phyloP scores from a whole-genome alignment of 2,797 vertebrate genomes.

The Philypnodon macrostomus region DNA sequence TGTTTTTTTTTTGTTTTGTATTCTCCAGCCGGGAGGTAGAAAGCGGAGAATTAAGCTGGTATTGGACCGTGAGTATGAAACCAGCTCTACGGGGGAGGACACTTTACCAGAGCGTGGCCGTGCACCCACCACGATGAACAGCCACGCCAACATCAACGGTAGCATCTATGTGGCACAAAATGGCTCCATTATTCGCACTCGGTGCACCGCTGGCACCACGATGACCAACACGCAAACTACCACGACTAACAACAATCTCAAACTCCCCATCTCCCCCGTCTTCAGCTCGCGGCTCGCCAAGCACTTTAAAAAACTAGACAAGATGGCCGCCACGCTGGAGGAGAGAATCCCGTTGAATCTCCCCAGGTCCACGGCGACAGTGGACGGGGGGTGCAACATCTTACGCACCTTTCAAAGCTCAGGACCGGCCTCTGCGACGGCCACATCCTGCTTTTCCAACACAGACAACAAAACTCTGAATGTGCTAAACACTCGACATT shows the following conservation, averaged over 20 bases:
- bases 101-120: constrained; percentile 83
- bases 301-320: constrained; percentile 93
- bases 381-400: constrained; percentile 45
- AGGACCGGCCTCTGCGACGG: constrained; percentile 53
- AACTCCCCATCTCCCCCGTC: constrained; percentile 77
- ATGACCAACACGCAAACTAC: constrained; percentile 53
- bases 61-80: constrained; percentile 89
- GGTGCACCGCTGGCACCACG: constrained; percentile 67
- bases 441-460: constrained; percentile 54
- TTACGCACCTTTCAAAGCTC: constrained; percentile 61
- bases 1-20: constrained; percentile 23
- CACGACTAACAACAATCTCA: constrained; percentile 74
- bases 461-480: constrained; percentile 70
- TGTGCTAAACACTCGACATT: constrained; percentile 77
- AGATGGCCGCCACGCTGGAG: constrained; percentile 88
- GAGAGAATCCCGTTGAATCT: constrained; percentile 84
- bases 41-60: constrained; percentile 90
- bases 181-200: constrained; percentile 92
- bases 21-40: constrained; percentile 66
- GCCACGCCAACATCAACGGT: constrained; percentile 82
- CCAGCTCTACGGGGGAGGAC: constrained; percentile 91
- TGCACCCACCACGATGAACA: constrained; percentile 62
- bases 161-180: constrained; percentile 93
- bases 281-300: constrained; percentile 80
- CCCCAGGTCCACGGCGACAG: constrained; percentile 25